Base-by-base conservation (phyloP, 2,797 vertebrate species). In the Characodon lateralis region DNA sequence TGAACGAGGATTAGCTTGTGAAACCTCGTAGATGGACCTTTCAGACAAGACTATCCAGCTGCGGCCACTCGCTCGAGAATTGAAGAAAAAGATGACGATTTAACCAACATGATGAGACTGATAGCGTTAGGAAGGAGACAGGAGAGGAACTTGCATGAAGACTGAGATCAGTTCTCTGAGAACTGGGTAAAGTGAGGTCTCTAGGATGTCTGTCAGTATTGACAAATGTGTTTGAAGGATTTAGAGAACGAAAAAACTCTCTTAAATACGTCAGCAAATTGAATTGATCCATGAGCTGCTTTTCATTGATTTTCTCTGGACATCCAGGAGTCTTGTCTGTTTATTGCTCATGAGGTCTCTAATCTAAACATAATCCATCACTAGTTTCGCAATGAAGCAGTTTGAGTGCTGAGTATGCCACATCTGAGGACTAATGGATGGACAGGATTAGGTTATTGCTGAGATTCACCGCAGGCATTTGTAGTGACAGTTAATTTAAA, bases 1-100 rank as follows among this genome's bases (percentile, higher is more conserved):
- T 89, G 88, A 90, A 86, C 78, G 81, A 88, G 92, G 93, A 91
- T 94, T 91, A 94, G 82, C 82, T 83, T 31, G 81, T 81, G 91
- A 81, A 24, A 87, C 85, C 86, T 82, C 82, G 88, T 89, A 68
- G 53, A 83, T 79, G 79, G 87, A 86, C 80, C 77, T 86, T 76
- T 85, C 73, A 91, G 88, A 80, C 85, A 79, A 77, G 80, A 66
- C 75, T 69, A 66, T 81, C 76, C 48, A 79, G 76, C 77, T 61
- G 51, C 39, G 50, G 18, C 59, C 69, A 46, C 76, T 87, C 28
- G 58, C 82, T 51, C 56, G 58, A 77, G 90, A 87, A 84, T 87
- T 92, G 85, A 65, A 89, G 18, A 73, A n/a, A 66, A 74, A 48
- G 89, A 89, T 78, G 83, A 80, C 79, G 82, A 73, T 74, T 82